Evolutionary conservation across 1,140 invertebrate genomes (phyloP).

Genomic region (Lucilia sericata): DNA sequence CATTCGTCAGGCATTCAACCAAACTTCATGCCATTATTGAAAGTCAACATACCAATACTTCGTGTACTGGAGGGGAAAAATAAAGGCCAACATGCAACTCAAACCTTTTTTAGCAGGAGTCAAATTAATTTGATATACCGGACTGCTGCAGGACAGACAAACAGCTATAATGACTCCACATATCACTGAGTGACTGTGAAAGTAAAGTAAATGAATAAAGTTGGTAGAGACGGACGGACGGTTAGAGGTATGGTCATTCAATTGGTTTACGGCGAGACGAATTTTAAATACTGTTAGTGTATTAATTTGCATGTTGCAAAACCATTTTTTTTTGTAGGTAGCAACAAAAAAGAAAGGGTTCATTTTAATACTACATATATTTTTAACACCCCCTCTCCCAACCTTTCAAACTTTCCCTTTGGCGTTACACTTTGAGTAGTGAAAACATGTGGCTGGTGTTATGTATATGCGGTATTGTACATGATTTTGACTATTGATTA

Average conservation of each 20-base stretch:
- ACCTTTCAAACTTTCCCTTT: not conserved
- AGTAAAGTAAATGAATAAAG: too few species aligned
- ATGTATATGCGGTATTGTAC: not conserved
- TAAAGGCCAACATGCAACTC: not conserved
- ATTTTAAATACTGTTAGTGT: not conserved
- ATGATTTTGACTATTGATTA: slow-evolving; percentile 43
- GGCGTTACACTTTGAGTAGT: not conserved
- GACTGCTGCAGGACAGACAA: too few species aligned
- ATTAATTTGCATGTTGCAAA: slow-evolving; percentile 11
- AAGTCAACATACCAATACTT: not conserved
- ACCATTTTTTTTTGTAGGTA: not conserved
- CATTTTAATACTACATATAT: not conserved
- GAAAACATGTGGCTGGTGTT: not conserved
- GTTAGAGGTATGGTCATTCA: not conserved
- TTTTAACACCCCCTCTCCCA: not conserved
- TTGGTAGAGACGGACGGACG: not conserved
- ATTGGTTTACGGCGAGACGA: not conserved
- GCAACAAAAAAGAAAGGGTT: not conserved
- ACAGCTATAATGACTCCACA: too few species aligned
- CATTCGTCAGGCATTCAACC: not conserved
- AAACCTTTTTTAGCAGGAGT: not conserved
- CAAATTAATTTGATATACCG: slow-evolving; percentile 33
- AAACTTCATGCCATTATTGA: not conserved
- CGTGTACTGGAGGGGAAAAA: not conserved
- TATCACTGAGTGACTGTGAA: too few species aligned